These are phyloP conservation scores for Acipenser ruthenus DNA, from an alignment of 2,797 vertebrate species.

Conservation along the genomic window DNA sequence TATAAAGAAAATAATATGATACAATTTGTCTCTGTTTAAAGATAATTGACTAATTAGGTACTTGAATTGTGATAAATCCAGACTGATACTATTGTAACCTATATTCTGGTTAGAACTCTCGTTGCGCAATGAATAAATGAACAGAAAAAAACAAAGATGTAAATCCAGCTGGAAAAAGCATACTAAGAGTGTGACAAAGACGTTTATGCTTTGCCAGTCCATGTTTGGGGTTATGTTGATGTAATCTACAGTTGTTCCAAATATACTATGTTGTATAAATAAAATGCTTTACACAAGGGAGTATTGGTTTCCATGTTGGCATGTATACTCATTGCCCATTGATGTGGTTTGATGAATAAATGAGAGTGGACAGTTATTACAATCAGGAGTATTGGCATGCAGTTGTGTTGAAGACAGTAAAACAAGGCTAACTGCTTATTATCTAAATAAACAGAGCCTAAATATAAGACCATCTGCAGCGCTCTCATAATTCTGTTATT, in stretches of 20 bases:
- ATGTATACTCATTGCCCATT: background rate
- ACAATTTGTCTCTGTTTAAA: no score
- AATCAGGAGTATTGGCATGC: background rate
- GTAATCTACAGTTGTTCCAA: background rate
- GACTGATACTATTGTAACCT: no score
- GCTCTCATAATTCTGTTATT: background rate
- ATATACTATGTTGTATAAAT: background rate
- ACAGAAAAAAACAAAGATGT: no score
- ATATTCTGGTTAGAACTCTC: no score
- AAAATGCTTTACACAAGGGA: background rate
- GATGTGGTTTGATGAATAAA: background rate
- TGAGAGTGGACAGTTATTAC: background rate
- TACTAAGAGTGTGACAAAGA: no score
- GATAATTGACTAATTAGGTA: no score
- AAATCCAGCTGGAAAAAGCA: no score
- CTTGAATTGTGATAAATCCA: no score
- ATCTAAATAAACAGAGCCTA: conserved; percentile 2
- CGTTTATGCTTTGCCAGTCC: background rate
- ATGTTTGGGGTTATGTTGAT: background rate
- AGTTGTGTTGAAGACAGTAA: background rate
- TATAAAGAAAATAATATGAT: no score
- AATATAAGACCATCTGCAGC: background rate
- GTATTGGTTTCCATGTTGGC: background rate
- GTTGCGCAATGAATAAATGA: no score
- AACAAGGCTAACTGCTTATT: background rate